Conservation (phyloP, 2,113 vertebrate genomes). For the Peromyscus californicus region DNA sequence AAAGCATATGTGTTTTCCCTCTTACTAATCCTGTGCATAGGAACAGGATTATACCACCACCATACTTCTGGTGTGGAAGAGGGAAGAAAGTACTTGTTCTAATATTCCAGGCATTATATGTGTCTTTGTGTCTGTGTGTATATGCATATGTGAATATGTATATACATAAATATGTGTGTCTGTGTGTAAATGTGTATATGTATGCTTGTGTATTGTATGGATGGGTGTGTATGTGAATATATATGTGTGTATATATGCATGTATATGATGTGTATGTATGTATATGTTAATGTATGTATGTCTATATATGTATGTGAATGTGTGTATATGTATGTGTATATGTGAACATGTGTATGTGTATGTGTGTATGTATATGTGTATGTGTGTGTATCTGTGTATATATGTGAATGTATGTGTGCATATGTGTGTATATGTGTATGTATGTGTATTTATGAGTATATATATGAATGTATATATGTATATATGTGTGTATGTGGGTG, state of each 20-base stretch:
- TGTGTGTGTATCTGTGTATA: background rate
- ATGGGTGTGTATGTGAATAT: background rate
- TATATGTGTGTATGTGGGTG: background rate
- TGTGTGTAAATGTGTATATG: background rate
- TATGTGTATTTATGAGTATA: background rate
- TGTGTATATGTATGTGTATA: background rate
- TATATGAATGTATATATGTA: background rate
- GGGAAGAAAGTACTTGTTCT: background rate
- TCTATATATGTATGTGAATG: background rate
- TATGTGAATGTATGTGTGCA: background rate
- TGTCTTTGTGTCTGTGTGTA: background rate
- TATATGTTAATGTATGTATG: background rate
- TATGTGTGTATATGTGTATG: background rate
- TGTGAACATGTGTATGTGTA: background rate
- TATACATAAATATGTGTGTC: background rate
- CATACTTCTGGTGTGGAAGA: background rate
- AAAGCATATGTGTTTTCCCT: background rate
- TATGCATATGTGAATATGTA: background rate
- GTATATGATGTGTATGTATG: background rate
- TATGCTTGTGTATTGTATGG: background rate
- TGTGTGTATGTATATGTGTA: background rate
- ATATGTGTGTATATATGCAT: background rate
- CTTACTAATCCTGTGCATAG: background rate
- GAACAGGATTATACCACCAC: background rate
- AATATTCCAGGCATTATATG: background rate